Evolutionary conservation across 2,888 invertebrate genomes (phyloP).

Genomic region (Anaspis maculata): DNA sequence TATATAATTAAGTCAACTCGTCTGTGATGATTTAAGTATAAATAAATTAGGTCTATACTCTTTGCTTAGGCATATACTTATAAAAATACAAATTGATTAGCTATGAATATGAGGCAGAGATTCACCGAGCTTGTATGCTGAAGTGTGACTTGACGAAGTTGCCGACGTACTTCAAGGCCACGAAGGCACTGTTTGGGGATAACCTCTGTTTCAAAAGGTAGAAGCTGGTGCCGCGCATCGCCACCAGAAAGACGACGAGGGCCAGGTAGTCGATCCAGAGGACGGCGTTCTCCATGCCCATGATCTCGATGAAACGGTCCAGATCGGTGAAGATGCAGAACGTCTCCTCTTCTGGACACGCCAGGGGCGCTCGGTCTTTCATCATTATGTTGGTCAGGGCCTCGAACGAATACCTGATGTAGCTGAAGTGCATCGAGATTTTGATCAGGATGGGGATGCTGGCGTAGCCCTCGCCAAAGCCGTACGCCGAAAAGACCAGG

Average conservation of each 20-base stretch:
- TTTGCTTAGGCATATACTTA: no score
- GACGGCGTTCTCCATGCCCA: conserved; percentile 64
- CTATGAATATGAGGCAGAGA: no score
- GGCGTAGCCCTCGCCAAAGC: conserved; percentile 70
- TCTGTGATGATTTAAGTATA: no score
- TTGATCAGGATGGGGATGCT: conserved; percentile 63
- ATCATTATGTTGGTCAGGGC: conserved; percentile 75
- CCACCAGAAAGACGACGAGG: conserved; percentile 51
- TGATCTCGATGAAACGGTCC: conserved; percentile 61
- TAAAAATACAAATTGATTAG: no score
- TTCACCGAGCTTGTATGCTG: no score
- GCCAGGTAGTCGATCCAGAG: conserved; percentile 61
- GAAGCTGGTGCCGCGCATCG: conserved; percentile 59
- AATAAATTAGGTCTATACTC: no score
- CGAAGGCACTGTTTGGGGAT: conserved; percentile 61
- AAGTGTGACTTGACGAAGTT: conserved; percentile 50
- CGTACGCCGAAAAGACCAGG: conserved; percentile 78
- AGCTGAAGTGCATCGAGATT: conserved; percentile 74
- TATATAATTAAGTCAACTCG: no score
- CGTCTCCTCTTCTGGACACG: conserved; percentile 61
- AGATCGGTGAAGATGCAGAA: conserved; percentile 72
- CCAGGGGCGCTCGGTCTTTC: conserved; percentile 60
- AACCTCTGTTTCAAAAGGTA: conserved; percentile 66
- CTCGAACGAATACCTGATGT: conserved; percentile 59
- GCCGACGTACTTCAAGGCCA: conserved; percentile 61